These are phyloP conservation scores for Dryadula phaetusa DNA, from an alignment of 2,888 invertebrate genomes.

Conservation along the genomic window DNA sequence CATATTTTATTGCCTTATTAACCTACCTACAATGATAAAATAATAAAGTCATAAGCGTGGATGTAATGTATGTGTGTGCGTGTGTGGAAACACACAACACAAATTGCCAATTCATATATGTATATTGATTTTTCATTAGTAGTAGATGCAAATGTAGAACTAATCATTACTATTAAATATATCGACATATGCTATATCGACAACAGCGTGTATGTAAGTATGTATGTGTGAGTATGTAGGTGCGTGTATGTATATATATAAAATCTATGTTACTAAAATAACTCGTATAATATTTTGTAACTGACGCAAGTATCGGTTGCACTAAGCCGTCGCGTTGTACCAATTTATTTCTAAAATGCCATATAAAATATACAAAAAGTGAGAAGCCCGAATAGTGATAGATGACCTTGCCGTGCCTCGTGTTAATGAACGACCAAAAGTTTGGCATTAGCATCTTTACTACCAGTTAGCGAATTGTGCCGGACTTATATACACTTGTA, in stretches of 20 bases:
- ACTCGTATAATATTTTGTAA: neutral
- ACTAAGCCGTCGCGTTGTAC: conserved; percentile 7
- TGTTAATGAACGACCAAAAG: conserved; percentile 42
- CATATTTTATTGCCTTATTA: conserved; percentile 18
- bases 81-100: neutral
- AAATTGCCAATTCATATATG: no score
- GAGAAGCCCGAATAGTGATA: conserved; percentile 17
- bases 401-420: conserved; percentile 43
- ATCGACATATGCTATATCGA: no score
- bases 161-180: no score
- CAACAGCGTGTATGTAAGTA: no score
- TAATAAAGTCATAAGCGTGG: conserved; percentile 11
- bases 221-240: no score
- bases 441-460: conserved; percentile 38
- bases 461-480: conserved; percentile 19
- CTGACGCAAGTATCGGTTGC: neutral
- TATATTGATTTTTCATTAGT: neutral
- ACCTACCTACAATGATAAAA: conserved; percentile 6
- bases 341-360: conserved; percentile 2
- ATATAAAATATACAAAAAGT: conserved; percentile 5
- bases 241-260: no score
- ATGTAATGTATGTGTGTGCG: neutral
- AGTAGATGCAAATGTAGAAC: neutral
- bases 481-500: neutral
- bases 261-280: no score